Conservation (phyloP, 2,113 vertebrate genomes). For the Todiramphus chloris region DNA sequence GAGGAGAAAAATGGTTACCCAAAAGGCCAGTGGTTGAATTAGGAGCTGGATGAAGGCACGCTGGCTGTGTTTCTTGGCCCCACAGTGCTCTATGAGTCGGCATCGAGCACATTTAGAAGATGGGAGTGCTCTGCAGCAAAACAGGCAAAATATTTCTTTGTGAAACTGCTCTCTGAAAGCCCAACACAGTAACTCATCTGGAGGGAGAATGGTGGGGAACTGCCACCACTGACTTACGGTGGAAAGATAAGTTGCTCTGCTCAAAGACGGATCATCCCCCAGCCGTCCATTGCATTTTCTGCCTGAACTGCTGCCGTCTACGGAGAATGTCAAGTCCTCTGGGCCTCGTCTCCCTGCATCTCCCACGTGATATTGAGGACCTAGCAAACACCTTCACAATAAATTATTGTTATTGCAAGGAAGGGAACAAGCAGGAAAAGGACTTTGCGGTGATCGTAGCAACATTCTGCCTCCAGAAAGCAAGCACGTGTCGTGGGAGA, state of each 20-base stretch:
- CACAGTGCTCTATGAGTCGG: background rate
- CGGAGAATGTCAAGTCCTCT: constrained; percentile 58
- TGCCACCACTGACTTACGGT: background rate
- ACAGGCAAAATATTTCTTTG: constrained; percentile 17
- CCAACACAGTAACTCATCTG: background rate
- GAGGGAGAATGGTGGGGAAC: background rate
- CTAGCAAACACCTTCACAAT: constrained; percentile 34
- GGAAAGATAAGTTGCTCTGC: constrained; percentile 5
- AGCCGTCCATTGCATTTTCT: constrained; percentile 55
- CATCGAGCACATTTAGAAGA: background rate
- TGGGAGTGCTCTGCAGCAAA: background rate
- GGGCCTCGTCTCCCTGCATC: constrained; percentile 11
- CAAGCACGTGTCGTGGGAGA: background rate
- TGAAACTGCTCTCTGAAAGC: constrained; percentile 4
- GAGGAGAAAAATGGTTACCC: background rate
- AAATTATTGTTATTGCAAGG: constrained; percentile 42
- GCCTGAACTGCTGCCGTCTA: constrained; percentile 7
- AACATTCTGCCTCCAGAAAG: constrained; percentile 20
- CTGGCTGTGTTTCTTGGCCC: background rate
- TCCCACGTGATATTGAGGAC: background rate
- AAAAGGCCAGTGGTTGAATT: background rate
- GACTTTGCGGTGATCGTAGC: background rate
- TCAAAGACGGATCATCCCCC: constrained; percentile 27
- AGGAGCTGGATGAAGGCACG: background rate
- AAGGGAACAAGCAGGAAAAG: background rate